A percentile compares a stretch with the other conserved stretches of the same genome.
Evolutionary conservation across 2,113 vertebrate species (phyloP).

Genomic region (Chitala chitala): DNA sequence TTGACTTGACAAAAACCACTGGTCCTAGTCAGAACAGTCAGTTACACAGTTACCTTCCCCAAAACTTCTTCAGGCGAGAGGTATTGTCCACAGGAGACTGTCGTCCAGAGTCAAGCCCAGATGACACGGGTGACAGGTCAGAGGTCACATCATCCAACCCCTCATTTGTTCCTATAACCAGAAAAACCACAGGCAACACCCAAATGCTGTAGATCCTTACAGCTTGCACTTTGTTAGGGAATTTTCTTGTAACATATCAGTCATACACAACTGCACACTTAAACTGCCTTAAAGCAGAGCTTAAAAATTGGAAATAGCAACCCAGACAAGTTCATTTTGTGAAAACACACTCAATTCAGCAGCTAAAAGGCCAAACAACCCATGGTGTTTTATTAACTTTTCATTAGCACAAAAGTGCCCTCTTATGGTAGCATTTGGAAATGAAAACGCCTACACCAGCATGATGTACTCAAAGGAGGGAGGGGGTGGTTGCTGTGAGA

Average conservation of each 20-base stretch:
- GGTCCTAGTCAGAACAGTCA: background rate
- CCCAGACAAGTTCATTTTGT: no score
- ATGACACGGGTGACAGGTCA: conserved; percentile 77
- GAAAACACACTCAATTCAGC: no score
- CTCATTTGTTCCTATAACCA: conserved; percentile 69
- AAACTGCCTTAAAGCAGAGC: no score
- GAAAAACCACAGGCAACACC: conserved; percentile 13
- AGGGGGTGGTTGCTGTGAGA: no score
- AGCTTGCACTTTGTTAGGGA: background rate
- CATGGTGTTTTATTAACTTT: no score
- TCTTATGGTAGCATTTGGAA: no score
- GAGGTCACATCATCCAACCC: conserved; percentile 62
- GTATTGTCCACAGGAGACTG: conserved; percentile 79
- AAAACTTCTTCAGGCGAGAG: conserved; percentile 89
- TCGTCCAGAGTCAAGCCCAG: conserved; percentile 72
- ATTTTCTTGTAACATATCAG: background rate
- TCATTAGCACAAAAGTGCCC: no score
- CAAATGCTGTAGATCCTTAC: background rate
- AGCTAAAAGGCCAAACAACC: no score
- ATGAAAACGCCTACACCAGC: no score
- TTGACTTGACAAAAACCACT: background rate
- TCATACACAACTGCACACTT: no score
- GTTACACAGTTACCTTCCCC: conserved; percentile 83
- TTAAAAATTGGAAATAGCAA: no score
- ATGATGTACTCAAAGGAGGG: no score